Percentiles rank a stretch among this genome's conserved stretches.
These are phyloP conservation scores for Lithodes maja DNA, from an alignment of 2,888 invertebrate species.

Conservation along the genomic window DNA sequence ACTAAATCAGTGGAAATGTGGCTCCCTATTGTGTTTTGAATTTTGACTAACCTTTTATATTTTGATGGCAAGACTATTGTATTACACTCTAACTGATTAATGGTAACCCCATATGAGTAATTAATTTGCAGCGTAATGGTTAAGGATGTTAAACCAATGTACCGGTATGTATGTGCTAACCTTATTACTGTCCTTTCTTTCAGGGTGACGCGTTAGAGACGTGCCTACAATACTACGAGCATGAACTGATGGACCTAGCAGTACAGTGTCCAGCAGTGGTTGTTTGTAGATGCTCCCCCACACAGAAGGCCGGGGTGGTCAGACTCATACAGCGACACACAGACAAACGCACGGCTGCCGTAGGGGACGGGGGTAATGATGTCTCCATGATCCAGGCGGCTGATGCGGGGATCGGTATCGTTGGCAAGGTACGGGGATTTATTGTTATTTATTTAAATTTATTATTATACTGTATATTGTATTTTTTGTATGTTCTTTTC, in stretches of 20 bases:
- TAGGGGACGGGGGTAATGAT: constrained; percentile 83
- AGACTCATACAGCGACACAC: constrained; percentile 81
- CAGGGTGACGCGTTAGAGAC: constrained; percentile 82
- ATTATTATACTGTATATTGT: not conserved
- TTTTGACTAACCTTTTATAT: no score
- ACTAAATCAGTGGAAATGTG: no score
- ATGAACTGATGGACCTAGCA: constrained; percentile 84
- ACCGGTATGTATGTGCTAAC: no score
- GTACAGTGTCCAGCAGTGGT: constrained; percentile 84
- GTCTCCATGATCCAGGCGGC: constrained; percentile 83
- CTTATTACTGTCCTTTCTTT: not conserved
- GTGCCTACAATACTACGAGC: constrained; percentile 83
- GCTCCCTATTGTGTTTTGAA: no score
- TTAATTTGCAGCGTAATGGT: no score
- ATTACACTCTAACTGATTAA: no score
- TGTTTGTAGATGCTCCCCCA: constrained; percentile 84
- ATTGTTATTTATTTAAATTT: constrained; percentile 1
- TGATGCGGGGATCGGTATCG: constrained; percentile 85
- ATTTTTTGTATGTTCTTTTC: no score
- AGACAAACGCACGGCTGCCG: constrained; percentile 78
- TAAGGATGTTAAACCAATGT: no score
- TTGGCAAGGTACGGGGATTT: constrained; percentile 78
- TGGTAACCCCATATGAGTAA: no score
- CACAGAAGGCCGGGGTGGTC: constrained; percentile 82
- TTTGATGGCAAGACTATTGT: no score